Evolutionary conservation across 2,888 invertebrate species (phyloP), one percentile per base, ranked within the genome.

Genomic region (Eupeodes latifasciatus): DNA sequence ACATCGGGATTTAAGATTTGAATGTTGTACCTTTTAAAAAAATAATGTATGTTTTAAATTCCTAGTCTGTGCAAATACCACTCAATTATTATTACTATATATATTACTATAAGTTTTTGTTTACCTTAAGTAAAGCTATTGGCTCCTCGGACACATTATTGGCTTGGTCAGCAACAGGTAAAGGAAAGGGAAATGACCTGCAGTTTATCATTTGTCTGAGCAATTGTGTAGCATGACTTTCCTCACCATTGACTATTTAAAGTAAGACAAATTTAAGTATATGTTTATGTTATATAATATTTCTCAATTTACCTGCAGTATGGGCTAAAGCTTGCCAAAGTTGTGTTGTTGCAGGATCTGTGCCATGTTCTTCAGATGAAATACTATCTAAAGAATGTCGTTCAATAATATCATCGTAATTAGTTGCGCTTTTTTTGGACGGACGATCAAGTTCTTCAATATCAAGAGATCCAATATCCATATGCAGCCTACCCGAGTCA

Each of bases 181-280:
- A 95, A 36, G 96, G 96, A 94, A 96, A 96, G 66, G 96, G 96
- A 89, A 97, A 95, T 91, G 96, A 96, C 90, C 96, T 95, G 93
- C 96, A 96, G 92, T 96, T 96, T 91, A 97, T 97, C 91, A 97
- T 94, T 91, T 96, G 95, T 90, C 96, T 94, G 40, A 97, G 94
- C 59, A 97, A 93, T 92, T 97, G 96, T 81, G 96, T 96, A 59
- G 97, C 96, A 92, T 96, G 96, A 34, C 96, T 96, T 79, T 95
- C 95, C 78, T 92, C 92, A 72, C 92, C 92, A 67, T 95, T 95
- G 90, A 95, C 95, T 95, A 92, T 51, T 78, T 90, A 84, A 40
- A 89, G 0, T 2, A 59, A 85, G 80, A 91, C 81, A 64, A 62
- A 14, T 55, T 44, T 11, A 79, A 27, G 7, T 36, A 5, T 16